Evolutionary conservation across 2,888 invertebrate genomes (phyloP), one percentile per base, ranked within the genome.

Genomic region (Herminia tarsipennalis): DNA sequence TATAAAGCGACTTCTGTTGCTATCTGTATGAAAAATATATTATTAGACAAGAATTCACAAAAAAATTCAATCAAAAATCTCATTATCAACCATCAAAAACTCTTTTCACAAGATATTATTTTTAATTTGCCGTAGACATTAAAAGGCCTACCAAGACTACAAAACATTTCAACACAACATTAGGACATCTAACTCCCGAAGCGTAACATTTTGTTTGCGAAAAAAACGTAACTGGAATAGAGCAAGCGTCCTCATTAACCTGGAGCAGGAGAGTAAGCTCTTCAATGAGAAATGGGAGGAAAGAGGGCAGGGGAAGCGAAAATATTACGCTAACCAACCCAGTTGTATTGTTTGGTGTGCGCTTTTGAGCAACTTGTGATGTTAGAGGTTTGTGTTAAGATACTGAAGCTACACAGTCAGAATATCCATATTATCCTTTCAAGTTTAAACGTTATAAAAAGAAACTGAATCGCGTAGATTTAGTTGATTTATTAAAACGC

Each of bases 231-330:
- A 18, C 68, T 68, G 70, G 60, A 70, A 76, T 59, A 56, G 76
- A 66, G 71, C 75, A 77, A 69, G 61, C 61, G 66, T 56, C 60
- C 76, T 79, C 77, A 80, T 79, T 80, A 79, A 76, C 75, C 72
- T 56, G 65, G 51, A 59, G 59, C 40, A 40, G 35, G 50, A 56
- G 56, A 60, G 65, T 37, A 56, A 54, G 66, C 57, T 56, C 66
- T 72, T 69, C 59, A 70, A 68, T 61, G 64, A 44, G 40, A 34
- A 14, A 36, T 10, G 35, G 14, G 29, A 35, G 51, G 43, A 56
- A 65, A 37, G 61, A 49, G 50, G 47, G 48, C 45, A 55, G 48
- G 56, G 44, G 56, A 50, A 49, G 67, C 41, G 47, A 69, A 67
- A 74, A 73, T 71, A 68, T 71, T 59, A 59, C 66, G 56, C 59